Evolutionary conservation across 2,888 invertebrate species (phyloP).

Genomic region (Brachynemurus nebulosus): DNA sequence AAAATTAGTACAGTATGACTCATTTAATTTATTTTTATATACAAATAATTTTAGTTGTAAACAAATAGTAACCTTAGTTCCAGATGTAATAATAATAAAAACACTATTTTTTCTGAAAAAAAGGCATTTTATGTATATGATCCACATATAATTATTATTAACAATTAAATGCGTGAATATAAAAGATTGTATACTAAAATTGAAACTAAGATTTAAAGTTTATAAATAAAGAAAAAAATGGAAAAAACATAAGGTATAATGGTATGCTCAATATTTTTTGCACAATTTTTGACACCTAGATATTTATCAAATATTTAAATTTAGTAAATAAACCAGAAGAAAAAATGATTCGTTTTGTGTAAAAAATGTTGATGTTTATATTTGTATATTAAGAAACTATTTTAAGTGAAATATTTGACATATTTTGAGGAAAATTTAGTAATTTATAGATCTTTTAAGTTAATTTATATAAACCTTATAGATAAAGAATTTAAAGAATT

Average conservation of each 20-base stretch:
- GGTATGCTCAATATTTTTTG: not conserved
- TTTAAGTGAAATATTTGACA: not conserved
- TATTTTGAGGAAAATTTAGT: not conserved
- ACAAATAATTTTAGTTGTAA: no score
- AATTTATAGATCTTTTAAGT: not conserved
- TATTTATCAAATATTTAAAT: no score
- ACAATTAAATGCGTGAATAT: not conserved
- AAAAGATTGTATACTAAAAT: not conserved
- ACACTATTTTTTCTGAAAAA: no score
- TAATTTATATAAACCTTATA: no score
- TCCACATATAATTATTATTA: not conserved
- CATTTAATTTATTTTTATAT: no score
- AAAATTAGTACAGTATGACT: no score
- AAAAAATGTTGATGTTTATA: conserved; percentile 1
- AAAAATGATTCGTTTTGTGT: no score
- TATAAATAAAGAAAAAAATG: not conserved
- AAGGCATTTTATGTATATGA: no score
- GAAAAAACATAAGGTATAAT: not conserved
- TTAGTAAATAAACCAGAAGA: no score
- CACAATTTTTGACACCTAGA: not conserved
- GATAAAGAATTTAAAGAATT: no score
- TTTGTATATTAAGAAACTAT: not conserved
- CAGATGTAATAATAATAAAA: no score
- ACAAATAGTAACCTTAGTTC: no score
- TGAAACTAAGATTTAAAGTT: not conserved